Evolutionary conservation across 2,797 vertebrate genomes (phyloP), one percentile per base, ranked within the genome.

Genomic region (Poeciliopsis gracilis): DNA sequence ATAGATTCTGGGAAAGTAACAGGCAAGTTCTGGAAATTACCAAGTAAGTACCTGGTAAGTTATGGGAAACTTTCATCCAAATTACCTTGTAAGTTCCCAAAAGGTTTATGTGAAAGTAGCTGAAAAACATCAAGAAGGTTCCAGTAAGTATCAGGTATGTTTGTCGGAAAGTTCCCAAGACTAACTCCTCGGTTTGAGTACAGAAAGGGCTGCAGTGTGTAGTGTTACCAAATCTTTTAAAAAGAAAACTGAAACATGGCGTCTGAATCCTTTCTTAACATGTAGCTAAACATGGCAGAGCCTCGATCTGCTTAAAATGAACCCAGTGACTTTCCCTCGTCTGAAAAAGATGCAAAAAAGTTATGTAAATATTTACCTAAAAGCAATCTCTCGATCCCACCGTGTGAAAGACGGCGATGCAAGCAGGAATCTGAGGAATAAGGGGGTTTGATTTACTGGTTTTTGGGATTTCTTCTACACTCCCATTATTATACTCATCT

Each of bases 331-430:
- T 87, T 91, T 84, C 78, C 86, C 79, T 81, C 83, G 61, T 70
- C 55, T 82, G 76, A 90, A 82, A 83, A 73, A 77, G 61, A 88
- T 91, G 90, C 92, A 93, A 94, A 93, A 92, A 83, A 75, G 76
- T 79, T 82, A 67, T 94, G 90, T 92, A 91, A 83, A 92, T 93
- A 91, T 49, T 70, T 78, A 77, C 30, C 38, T 72, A 78, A 77
- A 89, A 84, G 77, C 78, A 84, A 84, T 82, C 72, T 86, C 36
- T 72, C 28, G 38, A 72, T 71, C 47, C 74, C 30, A 63, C 57
- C 72, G 73, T 82, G 43, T 83, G 47, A 77, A 71, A 77, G 18
- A 80, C 43, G 79, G 45, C 20, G 69, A 76, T 76, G 75, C 76
- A 83, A 18, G 74, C 71, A 78, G 76, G 83, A 72, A 81, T 72